A percentile compares a stretch with the other conserved stretches of the same genome.
Evolutionary conservation across 2,113 vertebrate species (phyloP).

Genomic region (Scalopus aquaticus): DNA sequence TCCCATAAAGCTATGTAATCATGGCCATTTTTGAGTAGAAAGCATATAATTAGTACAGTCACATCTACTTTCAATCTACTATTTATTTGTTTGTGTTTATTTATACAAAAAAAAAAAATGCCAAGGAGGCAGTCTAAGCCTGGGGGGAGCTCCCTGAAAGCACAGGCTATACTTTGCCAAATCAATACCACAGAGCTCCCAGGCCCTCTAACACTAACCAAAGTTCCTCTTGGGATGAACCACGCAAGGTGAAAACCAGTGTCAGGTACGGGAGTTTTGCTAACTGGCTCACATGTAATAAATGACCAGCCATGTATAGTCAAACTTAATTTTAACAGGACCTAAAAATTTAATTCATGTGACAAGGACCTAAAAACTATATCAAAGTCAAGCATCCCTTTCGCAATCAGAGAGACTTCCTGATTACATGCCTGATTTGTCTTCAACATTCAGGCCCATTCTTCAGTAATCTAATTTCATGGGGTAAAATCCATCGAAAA

Average conservation of each 20-base stretch:
- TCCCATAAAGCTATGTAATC: not conserved
- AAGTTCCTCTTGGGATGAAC: not conserved
- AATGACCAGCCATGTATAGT: not conserved
- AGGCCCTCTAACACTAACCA: not conserved
- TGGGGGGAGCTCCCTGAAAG: not conserved
- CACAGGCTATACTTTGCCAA: not conserved
- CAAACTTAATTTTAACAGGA: not conserved
- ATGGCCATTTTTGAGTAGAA: not conserved
- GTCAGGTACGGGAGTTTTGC: not conserved
- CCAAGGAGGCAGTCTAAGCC: not conserved
- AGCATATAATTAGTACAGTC: not conserved
- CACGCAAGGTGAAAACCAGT: not conserved
- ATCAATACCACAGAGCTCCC: not conserved
- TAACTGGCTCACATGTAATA: not conserved
- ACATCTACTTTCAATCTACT: not conserved
- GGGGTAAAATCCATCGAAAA: not conserved
- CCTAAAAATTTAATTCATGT: not conserved
- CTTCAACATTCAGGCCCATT: not conserved
- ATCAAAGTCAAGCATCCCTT: not conserved
- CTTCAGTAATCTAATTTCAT: not conserved
- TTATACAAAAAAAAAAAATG: not conserved
- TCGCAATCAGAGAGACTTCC: not conserved
- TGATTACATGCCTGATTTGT: not conserved
- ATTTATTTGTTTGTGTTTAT: constrained; percentile 42
- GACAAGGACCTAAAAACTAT: not conserved